Percentiles rank a stretch among this genome's conserved stretches.
Conservation (phyloP, 2,888 invertebrate genomes). For the Drosophila tanythrix region DNA sequence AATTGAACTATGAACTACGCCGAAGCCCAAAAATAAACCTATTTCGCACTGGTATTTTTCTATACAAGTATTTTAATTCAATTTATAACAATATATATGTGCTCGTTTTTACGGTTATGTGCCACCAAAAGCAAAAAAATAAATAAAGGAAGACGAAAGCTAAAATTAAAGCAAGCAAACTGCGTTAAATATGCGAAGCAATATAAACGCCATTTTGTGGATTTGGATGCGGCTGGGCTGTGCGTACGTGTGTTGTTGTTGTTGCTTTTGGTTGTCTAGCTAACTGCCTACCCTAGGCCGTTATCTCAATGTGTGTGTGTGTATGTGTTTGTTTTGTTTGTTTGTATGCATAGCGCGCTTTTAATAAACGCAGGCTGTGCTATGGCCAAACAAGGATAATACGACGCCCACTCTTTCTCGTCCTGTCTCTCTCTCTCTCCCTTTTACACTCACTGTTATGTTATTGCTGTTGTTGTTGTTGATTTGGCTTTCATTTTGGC, state of each 20-base stretch:
- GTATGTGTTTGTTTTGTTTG: conserved; percentile 41
- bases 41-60: conserved; percentile 3
- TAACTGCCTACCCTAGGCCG: conserved; percentile 42
- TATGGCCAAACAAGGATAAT: conserved; percentile 67
- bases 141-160: conserved; percentile 33
- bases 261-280: conserved; percentile 37
- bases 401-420: conserved; percentile 33
- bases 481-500: conserved; percentile 53
- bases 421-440: conserved; percentile 12
- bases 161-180: conserved; percentile 75
- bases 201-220: conserved; percentile 76
- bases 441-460: conserved; percentile 1
- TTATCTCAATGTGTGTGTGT: conserved; percentile 31
- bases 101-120: conserved; percentile 37
- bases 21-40: conserved; percentile 8
- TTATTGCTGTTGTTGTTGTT: conserved; percentile 41
- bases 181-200: conserved; percentile 69
- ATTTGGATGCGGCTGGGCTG: conserved; percentile 29
- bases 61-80: conserved; percentile 50
- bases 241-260: conserved; percentile 34
- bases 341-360: conserved; percentile 64
- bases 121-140: conserved; percentile 21
- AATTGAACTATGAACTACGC: conserved; percentile 24
- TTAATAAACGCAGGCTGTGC: conserved; percentile 69
- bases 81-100: conserved; percentile 42